Evolutionary conservation across 2,797 vertebrate genomes (phyloP).

Genomic region (Anabas testudineus): DNA sequence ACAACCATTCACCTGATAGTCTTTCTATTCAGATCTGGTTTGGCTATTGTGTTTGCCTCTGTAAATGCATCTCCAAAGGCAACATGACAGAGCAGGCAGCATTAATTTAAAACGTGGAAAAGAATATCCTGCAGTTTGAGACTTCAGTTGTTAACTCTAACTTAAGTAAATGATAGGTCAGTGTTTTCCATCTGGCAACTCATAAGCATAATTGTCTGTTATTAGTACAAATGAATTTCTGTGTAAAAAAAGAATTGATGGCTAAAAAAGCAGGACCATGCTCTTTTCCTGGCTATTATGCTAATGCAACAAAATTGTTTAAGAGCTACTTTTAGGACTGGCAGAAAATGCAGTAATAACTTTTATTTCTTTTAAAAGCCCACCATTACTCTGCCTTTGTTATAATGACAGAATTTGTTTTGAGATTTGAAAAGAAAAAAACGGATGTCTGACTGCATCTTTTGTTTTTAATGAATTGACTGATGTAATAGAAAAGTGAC

Average conservation of each 20-base stretch:
- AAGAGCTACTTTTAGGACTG: slow-evolving; percentile 54
- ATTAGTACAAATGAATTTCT: slow-evolving; percentile 72
- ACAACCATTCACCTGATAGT: slow-evolving; percentile 76
- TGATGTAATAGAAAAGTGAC: slow-evolving; percentile 51
- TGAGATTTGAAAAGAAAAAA: slow-evolving; percentile 33
- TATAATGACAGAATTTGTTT: slow-evolving; percentile 52
- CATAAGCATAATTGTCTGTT: slow-evolving; percentile 70
- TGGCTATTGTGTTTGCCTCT: slow-evolving; percentile 64
- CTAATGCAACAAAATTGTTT: slow-evolving; percentile 57
- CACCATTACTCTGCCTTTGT: slow-evolving; percentile 49
- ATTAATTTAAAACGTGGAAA: slow-evolving; percentile 69
- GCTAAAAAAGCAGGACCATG: slow-evolving; percentile 24
- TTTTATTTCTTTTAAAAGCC: slow-evolving; percentile 55
- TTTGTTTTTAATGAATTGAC: slow-evolving; percentile 47
- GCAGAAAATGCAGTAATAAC: slow-evolving; percentile 47
- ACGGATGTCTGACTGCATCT: slow-evolving; percentile 37
- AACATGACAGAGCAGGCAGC: slow-evolving; percentile 54
- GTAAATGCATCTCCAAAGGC: slow-evolving; percentile 67
- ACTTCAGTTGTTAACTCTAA: slow-evolving; percentile 69
- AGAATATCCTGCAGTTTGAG: slow-evolving; percentile 52
- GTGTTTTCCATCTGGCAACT: slow-evolving; percentile 70
- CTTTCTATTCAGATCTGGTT: slow-evolving; percentile 65
- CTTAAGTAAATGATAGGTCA: slow-evolving; percentile 72
- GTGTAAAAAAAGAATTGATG: slow-evolving; percentile 29
- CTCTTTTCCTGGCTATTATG: slow-evolving; percentile 40